Conservation (phyloP, 2,113 vertebrate species). For the Paramisgurnus dabryanus region DNA sequence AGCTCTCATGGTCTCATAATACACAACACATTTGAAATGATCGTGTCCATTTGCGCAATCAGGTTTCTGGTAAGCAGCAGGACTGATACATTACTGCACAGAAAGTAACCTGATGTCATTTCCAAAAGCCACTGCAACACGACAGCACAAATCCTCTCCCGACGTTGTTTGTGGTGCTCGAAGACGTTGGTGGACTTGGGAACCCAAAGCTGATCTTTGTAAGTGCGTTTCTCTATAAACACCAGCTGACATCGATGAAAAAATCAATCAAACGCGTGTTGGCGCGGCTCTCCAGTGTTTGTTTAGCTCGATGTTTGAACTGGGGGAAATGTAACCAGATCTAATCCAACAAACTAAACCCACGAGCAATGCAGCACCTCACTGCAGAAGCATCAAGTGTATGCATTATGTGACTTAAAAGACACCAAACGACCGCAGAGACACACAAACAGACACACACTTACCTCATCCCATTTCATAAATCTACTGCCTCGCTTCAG, state of each 20-base stretch:
- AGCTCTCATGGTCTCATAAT: background rate
- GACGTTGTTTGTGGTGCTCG: background rate
- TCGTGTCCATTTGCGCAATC: background rate
- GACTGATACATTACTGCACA: slow-evolving; percentile 6
- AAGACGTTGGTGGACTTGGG: slow-evolving; percentile 24
- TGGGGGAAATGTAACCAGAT: background rate
- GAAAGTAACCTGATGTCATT: slow-evolving; percentile 11
- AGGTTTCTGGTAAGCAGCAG: background rate
- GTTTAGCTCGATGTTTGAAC: background rate
- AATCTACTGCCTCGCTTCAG: slow-evolving; percentile 88
- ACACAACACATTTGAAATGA: background rate
- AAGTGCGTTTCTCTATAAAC: slow-evolving; percentile 2
- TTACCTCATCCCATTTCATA: slow-evolving; percentile 94
- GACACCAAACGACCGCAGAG: background rate
- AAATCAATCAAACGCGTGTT: background rate
- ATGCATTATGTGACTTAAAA: background rate
- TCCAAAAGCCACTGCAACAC: background rate
- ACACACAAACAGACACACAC: slow-evolving; percentile 43
- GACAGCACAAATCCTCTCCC: background rate
- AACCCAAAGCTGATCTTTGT: background rate
- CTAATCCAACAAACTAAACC: background rate
- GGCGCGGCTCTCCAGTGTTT: background rate
- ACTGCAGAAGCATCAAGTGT: background rate
- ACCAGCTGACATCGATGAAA: background rate
- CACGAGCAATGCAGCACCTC: background rate